These are phyloP conservation scores for Perdix hodgsoniae DNA, from an alignment of 2,797 vertebrate species.

Conservation along the genomic window DNA sequence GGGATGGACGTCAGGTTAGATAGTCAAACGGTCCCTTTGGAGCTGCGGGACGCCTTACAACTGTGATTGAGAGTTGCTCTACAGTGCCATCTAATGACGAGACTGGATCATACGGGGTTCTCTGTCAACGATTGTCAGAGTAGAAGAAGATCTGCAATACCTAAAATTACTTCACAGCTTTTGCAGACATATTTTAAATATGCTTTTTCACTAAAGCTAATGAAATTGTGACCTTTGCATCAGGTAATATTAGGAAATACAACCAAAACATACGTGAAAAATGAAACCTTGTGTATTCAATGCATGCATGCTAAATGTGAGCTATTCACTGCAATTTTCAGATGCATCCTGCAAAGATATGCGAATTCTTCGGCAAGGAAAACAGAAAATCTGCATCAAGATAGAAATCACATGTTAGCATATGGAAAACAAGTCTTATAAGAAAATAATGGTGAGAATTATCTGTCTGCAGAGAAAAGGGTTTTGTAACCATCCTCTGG, in stretches of 20 bases:
- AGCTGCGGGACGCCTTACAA: not conserved
- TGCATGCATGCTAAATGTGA: not conserved
- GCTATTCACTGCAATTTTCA: not conserved
- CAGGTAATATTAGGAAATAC: not conserved
- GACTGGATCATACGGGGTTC: not conserved
- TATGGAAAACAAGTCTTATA: not conserved
- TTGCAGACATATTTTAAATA: not conserved
- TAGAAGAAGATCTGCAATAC: not conserved
- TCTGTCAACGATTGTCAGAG: not conserved
- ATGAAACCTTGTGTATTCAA: not conserved
- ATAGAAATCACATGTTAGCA: not conserved
- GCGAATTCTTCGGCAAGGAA: not conserved
- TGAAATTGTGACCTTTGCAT: not conserved
- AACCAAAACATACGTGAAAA: not conserved
- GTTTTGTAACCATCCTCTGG: not conserved
- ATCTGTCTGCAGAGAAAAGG: not conserved
- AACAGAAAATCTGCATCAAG: not conserved
- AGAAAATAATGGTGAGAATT: not conserved
- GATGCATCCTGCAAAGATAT: not conserved
- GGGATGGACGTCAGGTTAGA: not conserved
- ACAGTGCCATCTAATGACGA: constrained; percentile 23
- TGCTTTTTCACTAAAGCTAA: not conserved
- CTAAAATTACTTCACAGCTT: not conserved
- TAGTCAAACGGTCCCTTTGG: not conserved
- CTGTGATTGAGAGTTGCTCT: not conserved